phyloP scores from a whole-genome alignment of 2,797 vertebrate genomes.

The Paedocypris micromegethes region DNA sequence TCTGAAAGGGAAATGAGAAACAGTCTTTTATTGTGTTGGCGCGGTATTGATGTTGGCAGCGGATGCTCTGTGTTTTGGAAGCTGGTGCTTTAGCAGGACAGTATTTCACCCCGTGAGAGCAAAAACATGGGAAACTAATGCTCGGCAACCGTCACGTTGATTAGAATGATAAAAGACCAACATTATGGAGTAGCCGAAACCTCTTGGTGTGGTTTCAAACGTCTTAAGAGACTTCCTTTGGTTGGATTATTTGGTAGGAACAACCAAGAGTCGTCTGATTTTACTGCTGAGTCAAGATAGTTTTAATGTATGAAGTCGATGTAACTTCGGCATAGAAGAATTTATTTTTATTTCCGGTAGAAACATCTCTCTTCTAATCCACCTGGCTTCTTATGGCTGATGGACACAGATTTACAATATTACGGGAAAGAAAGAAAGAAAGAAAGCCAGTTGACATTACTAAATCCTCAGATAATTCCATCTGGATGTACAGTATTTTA shows the following conservation, averaged over 20 bases:
- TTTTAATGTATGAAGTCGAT: no score
- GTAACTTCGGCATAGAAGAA: no score
- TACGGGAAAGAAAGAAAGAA: no score
- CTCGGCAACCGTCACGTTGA: constrained; percentile 24
- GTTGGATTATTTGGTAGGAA: not conserved
- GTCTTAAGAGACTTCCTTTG: constrained; percentile 9
- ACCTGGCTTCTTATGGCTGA: no score
- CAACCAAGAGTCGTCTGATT: not conserved
- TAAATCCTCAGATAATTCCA: no score
- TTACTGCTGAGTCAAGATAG: no score
- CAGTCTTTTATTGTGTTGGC: constrained; percentile 25
- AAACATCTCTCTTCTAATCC: no score
- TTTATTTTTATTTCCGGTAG: no score
- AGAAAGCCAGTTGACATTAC: no score
- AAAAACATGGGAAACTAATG: constrained; percentile 27
- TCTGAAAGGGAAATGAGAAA: constrained; percentile 9
- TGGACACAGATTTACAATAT: no score
- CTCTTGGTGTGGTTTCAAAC: constrained; percentile 10
- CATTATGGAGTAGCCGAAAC: constrained; percentile 9
- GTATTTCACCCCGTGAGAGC: constrained; percentile 1
- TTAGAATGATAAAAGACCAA: constrained; percentile 29
- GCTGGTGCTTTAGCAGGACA: constrained; percentile 24
- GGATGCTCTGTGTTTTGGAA: constrained; percentile 41
- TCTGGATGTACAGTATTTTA: no score
- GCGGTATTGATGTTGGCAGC: constrained; percentile 41